These are phyloP conservation scores for Sapajus apella DNA, from an alignment of 2,113 vertebrate species.

Conservation along the genomic window DNA sequence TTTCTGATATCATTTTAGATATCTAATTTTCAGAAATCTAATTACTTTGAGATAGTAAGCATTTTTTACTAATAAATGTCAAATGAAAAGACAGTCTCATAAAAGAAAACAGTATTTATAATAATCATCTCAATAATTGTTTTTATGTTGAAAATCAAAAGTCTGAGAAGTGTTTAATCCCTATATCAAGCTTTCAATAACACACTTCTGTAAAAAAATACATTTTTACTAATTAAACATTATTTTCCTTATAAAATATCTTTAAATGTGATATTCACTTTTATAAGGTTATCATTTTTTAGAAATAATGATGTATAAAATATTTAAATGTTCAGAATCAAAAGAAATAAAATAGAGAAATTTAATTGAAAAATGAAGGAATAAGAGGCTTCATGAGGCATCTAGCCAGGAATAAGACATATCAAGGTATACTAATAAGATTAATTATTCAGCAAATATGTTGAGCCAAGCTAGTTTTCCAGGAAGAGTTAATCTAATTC, in stretches of 20 bases:
- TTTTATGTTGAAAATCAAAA: neutral
- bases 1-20: neutral
- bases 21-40: neutral
- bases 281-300: neutral
- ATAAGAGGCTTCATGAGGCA: neutral
- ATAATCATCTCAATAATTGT: neutral
- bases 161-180: neutral
- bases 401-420: neutral
- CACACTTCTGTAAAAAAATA: neutral
- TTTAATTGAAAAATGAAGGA: neutral
- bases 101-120: neutral
- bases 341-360: neutral
- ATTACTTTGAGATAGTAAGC: neutral
- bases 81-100: neutral
- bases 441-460: neutral
- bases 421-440: neutral
- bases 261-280: neutral
- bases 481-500: neutral
- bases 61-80: neutral
- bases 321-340: neutral
- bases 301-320: neutral
- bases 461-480: neutral
- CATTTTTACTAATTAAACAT: neutral
- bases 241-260: neutral
- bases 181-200: neutral